These are phyloP conservation scores for Hypena proboscidalis DNA, from an alignment of 2,888 invertebrate genomes.

Conservation along the genomic window DNA sequence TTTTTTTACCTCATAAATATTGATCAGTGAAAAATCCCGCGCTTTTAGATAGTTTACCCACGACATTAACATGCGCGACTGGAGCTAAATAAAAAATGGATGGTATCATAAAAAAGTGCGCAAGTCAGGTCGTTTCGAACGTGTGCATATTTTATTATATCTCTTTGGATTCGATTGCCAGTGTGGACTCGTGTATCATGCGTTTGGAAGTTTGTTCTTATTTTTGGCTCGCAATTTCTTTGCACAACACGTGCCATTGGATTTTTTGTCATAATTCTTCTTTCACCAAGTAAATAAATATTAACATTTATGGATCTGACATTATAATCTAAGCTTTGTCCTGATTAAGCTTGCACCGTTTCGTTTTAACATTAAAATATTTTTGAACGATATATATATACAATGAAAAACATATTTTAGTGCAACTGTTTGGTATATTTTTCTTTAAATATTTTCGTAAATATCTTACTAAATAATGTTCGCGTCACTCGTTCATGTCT, in stretches of 20 bases:
- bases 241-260: background rate
- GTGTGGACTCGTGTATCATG: constrained; percentile 24
- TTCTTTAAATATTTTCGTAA: no score
- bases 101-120: constrained; percentile 16
- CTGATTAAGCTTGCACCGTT: no score
- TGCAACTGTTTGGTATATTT: no score
- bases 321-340: no score
- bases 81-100: constrained; percentile 22
- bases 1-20: no score
- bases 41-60: background rate
- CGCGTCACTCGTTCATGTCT: no score
- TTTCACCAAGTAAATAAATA: no score
- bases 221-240: background rate
- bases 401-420: no score
- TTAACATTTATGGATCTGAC: no score
- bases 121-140: constrained; percentile 16
- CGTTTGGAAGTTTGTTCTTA: constrained; percentile 6
- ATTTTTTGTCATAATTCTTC: background rate
- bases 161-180: constrained; percentile 24
- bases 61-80: constrained; percentile 11
- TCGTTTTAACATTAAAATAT: no score
- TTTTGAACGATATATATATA: no score
- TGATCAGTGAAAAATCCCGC: background rate
- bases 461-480: no score
- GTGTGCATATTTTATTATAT: constrained; percentile 36